Percentiles rank a stretch among this genome's conserved stretches.
These are phyloP conservation scores for Philopotamus ludificatus DNA, from an alignment of 1,140 invertebrate species.

Conservation along the genomic window DNA sequence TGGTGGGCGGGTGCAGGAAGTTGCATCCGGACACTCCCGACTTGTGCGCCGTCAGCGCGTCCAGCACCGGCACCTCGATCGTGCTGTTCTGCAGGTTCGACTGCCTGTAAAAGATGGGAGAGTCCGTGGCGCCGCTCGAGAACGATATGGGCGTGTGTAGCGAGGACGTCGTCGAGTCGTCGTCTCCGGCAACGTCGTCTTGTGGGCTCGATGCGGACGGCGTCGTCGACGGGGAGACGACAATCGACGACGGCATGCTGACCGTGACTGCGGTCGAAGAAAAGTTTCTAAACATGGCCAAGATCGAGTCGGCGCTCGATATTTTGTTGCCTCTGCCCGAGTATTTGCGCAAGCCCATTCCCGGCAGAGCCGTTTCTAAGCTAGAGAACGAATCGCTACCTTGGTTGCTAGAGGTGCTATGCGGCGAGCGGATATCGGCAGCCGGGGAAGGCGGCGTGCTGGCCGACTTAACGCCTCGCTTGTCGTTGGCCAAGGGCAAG, in stretches of 20 bases:
- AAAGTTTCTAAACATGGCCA: slow-evolving; percentile 72
- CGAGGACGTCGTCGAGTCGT: slow-evolving; percentile 63
- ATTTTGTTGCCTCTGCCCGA: slow-evolving; percentile 55
- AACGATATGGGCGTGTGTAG: slow-evolving; percentile 59
- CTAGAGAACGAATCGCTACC: slow-evolving; percentile 69
- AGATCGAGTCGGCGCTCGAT: slow-evolving; percentile 71
- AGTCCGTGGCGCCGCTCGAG: slow-evolving; percentile 58
- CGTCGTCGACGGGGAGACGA: slow-evolving; percentile 62
- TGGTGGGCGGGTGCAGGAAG: slow-evolving; percentile 65
- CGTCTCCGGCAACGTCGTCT: slow-evolving; percentile 63
- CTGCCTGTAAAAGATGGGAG: slow-evolving; percentile 52
- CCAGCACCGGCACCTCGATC: slow-evolving; percentile 66
- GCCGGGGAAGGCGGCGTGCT: slow-evolving; percentile 56
- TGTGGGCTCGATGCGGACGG: slow-evolving; percentile 67
- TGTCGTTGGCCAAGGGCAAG: slow-evolving; percentile 43
- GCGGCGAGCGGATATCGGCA: slow-evolving; percentile 59
- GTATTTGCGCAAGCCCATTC: slow-evolving; percentile 52
- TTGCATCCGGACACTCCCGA: slow-evolving; percentile 55
- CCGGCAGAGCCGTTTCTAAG: slow-evolving; percentile 59
- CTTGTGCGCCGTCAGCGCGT: slow-evolving; percentile 64
- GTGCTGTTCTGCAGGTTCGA: slow-evolving; percentile 49
- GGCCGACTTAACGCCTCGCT: slow-evolving; percentile 50
- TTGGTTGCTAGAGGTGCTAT: slow-evolving; percentile 66
- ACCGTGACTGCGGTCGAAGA: slow-evolving; percentile 57
- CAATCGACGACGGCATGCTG: slow-evolving; percentile 57